These are phyloP conservation scores for Lampropteryx suffumata DNA, from an alignment of 2,888 invertebrate genomes.

Conservation along the genomic window DNA sequence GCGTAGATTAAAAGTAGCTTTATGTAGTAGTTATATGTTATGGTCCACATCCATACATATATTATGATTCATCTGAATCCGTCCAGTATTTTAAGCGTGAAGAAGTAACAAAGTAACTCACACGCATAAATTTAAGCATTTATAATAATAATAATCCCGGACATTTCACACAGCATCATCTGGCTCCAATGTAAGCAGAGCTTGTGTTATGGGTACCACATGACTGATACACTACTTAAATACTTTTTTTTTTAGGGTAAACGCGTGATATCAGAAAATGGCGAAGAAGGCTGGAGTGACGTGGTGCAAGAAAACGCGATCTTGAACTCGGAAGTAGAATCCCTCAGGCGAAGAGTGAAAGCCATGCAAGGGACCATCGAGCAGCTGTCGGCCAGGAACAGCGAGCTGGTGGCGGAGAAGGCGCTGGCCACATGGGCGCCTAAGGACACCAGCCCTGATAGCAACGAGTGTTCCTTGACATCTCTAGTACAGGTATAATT, in stretches of 20 bases:
- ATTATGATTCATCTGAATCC: too few species aligned
- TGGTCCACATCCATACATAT: too few species aligned
- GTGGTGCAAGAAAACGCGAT: constrained; percentile 98
- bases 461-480: constrained; percentile 69
- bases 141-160: too few species aligned
- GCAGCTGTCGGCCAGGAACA: constrained; percentile 91
- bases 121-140: too few species aligned
- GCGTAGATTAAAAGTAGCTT: too few species aligned
- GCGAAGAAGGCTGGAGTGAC: constrained; percentile 94
- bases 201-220: too few species aligned
- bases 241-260: constrained; percentile 88
- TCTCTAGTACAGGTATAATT: constrained; percentile 77
- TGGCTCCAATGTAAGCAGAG: too few species aligned
- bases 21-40: too few species aligned
- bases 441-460: constrained; percentile 64
- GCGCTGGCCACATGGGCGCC: constrained; percentile 85
- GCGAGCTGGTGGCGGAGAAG: constrained; percentile 90
- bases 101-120: too few species aligned
- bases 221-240: too few species aligned
- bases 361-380: constrained; percentile 97
- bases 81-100: too few species aligned
- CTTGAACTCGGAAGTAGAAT: constrained; percentile 93
- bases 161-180: too few species aligned
- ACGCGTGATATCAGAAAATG: constrained; percentile 92
- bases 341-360: constrained; percentile 93